Evolutionary conservation across 2,888 invertebrate genomes (phyloP).

Genomic region (Daptonema setosum): DNA sequence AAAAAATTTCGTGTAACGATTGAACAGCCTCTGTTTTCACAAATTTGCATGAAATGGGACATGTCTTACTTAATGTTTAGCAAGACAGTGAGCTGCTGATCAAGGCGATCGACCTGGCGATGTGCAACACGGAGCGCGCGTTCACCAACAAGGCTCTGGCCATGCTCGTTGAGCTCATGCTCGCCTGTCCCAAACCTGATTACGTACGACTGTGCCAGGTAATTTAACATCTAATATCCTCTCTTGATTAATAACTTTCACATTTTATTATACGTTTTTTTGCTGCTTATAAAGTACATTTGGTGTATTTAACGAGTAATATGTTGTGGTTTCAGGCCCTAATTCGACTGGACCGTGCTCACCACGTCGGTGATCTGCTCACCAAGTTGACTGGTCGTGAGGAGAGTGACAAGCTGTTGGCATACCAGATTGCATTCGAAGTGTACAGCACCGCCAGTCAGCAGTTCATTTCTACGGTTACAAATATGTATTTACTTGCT

Average conservation of each 20-base stretch:
- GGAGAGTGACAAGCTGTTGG: slow-evolving; percentile 37
- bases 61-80: background rate
- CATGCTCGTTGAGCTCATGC: background rate
- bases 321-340: slow-evolving; percentile 13
- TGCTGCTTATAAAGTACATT: too few species aligned
- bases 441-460: slow-evolving; percentile 96
- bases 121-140: background rate
- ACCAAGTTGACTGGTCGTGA: background rate
- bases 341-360: slow-evolving; percentile 18
- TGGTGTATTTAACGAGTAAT: background rate
- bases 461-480: slow-evolving; percentile 48
- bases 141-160: background rate
- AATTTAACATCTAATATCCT: too few species aligned
- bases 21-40: too few species aligned
- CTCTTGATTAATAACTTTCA: too few species aligned
- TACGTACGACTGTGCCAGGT: background rate
- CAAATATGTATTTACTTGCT: background rate
- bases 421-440: slow-evolving; percentile 96
- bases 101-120: background rate
- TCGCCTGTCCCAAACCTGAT: background rate
- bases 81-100: background rate
- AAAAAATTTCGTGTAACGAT: too few species aligned
- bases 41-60: too few species aligned
- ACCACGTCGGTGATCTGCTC: slow-evolving; percentile 14
- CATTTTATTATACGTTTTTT: too few species aligned